Conservation (phyloP, 2,888 invertebrate species). For the Diaphora mendica region DNA sequence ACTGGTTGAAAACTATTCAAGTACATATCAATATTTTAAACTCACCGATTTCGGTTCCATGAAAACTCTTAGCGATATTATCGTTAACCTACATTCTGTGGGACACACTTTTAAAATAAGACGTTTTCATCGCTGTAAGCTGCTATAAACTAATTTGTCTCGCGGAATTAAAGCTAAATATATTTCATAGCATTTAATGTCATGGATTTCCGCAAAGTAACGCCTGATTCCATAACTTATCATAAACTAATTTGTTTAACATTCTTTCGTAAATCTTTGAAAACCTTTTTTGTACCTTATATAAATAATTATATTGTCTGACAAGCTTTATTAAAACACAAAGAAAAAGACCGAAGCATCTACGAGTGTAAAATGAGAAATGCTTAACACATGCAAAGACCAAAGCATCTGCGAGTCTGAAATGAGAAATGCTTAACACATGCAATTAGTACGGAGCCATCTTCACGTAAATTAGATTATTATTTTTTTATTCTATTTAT, state of each 20-base stretch:
- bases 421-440: too few species aligned
- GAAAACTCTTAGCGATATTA: not conserved
- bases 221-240: too few species aligned
- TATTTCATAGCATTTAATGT: too few species aligned
- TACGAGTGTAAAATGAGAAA: too few species aligned
- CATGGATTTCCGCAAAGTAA: too few species aligned
- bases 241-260: conserved; percentile 4
- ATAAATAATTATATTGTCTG: not conserved
- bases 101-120: conserved; percentile 3
- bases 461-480: too few species aligned
- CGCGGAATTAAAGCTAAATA: too few species aligned
- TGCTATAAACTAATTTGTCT: conserved; percentile 12
- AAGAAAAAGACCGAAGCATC: too few species aligned
- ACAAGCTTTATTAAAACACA: not conserved
- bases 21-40: not conserved
- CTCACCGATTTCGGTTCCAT: not conserved
- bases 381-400: too few species aligned
- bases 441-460: too few species aligned
- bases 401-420: too few species aligned
- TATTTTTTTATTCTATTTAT: too few species aligned
- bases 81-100: conserved; percentile 11
- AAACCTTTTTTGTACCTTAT: not conserved
- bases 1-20: not conserved
- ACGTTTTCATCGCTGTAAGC: not conserved
- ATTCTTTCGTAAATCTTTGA: conserved; percentile 2